These are phyloP conservation scores for Etheostoma cragini DNA, from an alignment of 2,113 vertebrate genomes.

Conservation along the genomic window DNA sequence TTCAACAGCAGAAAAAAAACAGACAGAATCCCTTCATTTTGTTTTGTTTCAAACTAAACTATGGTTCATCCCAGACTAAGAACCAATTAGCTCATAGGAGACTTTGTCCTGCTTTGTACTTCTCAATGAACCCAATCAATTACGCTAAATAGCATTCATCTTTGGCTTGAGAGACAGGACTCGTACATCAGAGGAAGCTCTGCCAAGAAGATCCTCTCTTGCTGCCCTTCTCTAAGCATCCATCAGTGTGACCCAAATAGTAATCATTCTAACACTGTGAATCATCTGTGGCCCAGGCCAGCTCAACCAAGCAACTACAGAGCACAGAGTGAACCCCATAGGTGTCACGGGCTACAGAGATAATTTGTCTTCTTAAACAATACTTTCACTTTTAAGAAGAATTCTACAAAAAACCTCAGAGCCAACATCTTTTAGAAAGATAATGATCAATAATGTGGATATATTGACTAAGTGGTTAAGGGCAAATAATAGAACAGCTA, in stretches of 20 bases:
- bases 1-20: conserved; percentile 36
- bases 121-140: conserved; percentile 54
- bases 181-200: conserved; percentile 56
- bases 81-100: conserved; percentile 46
- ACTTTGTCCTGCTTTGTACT: conserved; percentile 45
- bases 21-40: conserved; percentile 32
- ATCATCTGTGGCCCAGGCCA: conserved; percentile 63
- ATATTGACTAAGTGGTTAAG: no score
- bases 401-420: conserved; percentile 29
- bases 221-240: conserved; percentile 65
- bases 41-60: conserved; percentile 31
- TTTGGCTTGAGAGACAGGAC: conserved; percentile 65
- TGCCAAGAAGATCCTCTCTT: conserved; percentile 73
- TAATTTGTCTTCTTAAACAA: conserved; percentile 40
- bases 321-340: conserved; percentile 34
- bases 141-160: conserved; percentile 59
- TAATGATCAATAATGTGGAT: no score
- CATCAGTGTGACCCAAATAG: conserved; percentile 79
- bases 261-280: conserved; percentile 74
- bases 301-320: conserved; percentile 38
- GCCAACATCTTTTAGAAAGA: conserved; percentile 34
- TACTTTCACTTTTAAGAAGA: conserved; percentile 33
- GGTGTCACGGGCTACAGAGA: conserved; percentile 36
- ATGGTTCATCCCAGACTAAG: conserved; percentile 8
- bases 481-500: no score